phyloP scores from a whole-genome alignment of 2,113 vertebrate genomes.

The Nothoprocta pentlandii region DNA sequence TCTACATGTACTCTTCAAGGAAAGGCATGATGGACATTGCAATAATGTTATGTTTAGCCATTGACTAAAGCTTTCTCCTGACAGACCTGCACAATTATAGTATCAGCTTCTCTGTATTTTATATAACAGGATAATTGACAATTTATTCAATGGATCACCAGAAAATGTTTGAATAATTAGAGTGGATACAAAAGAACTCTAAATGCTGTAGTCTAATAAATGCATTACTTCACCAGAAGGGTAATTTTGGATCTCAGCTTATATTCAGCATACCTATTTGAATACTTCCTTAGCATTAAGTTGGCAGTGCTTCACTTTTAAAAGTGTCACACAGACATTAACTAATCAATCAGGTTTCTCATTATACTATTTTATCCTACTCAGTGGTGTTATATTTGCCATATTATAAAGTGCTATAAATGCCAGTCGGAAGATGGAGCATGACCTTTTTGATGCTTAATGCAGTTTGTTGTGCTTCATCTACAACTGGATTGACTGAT shows the following conservation, averaged over 20 bases:
- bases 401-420: background rate
- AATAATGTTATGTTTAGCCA: background rate
- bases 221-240: background rate
- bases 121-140: background rate
- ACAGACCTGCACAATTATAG: background rate
- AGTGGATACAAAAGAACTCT: background rate
- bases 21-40: background rate
- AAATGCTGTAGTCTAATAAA: background rate
- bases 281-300: constrained; percentile 3
- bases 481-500: background rate
- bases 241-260: background rate
- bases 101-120: background rate
- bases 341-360: constrained; percentile 39
- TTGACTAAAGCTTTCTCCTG: background rate
- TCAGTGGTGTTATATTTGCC: constrained; percentile 6
- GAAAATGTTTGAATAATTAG: constrained; percentile 6
- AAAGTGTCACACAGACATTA: constrained; percentile 5
- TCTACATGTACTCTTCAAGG: background rate
- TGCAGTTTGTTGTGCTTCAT: background rate
- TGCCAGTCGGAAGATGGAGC: background rate
- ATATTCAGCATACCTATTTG: background rate
- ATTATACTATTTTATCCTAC: constrained; percentile 9
- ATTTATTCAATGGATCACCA: background rate
- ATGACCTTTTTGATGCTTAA: background rate
- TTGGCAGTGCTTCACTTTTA: background rate